Evolutionary conservation across 2,797 vertebrate genomes (phyloP).

Genomic region (Onychomys arenicola): DNA sequence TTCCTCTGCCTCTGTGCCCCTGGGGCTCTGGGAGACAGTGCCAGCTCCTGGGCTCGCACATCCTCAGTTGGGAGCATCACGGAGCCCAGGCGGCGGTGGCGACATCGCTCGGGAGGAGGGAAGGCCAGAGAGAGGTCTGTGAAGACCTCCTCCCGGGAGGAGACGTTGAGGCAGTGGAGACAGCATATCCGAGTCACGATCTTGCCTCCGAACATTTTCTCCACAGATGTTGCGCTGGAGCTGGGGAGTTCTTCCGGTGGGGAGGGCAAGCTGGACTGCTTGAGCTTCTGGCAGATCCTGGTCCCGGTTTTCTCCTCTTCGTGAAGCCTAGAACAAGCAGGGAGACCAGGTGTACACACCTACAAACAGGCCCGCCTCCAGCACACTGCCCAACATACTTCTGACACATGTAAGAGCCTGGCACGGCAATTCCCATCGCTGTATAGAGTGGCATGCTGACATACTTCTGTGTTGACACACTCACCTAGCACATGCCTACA

Average conservation of each 20-base stretch:
- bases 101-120: constrained; percentile 82
- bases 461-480: not conserved
- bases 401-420: not conserved
- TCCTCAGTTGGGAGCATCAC: constrained; percentile 82
- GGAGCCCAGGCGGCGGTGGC: constrained; percentile 1
- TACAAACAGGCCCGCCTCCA: not conserved
- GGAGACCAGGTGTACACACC: not conserved
- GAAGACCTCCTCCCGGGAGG: constrained; percentile 90
- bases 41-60: constrained; percentile 56
- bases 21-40: constrained; percentile 26
- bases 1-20: constrained; percentile 77
- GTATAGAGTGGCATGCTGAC: not conserved
- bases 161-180: constrained; percentile 89
- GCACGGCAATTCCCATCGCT: not conserved
- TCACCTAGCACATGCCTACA: not conserved
- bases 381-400: not conserved
- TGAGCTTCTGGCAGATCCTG: constrained; percentile 89
- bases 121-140: constrained; percentile 91
- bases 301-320: constrained; percentile 91
- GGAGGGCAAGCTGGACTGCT: constrained; percentile 83
- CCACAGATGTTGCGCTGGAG: constrained; percentile 87
- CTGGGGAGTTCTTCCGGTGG: constrained; percentile 75
- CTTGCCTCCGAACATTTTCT: constrained; percentile 92
- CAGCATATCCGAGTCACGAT: constrained; percentile 90
- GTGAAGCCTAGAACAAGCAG: constrained; percentile 85